phyloP scores from a whole-genome alignment of 1,140 invertebrate genomes.

The Eciton burchellii region DNA sequence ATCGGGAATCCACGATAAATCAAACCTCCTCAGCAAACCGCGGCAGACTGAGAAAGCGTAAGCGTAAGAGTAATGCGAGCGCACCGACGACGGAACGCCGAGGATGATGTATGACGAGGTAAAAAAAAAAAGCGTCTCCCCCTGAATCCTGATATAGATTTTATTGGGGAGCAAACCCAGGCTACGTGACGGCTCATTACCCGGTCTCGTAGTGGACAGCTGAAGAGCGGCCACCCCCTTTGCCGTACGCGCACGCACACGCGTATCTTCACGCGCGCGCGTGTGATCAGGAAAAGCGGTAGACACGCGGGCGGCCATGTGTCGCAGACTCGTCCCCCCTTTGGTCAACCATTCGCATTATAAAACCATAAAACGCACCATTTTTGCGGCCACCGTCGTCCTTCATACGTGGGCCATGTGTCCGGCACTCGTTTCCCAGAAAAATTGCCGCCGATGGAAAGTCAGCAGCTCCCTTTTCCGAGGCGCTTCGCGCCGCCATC shows the following conservation, averaged over 20 bases:
- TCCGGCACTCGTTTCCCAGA: slow-evolving; percentile 69
- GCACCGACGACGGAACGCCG: slow-evolving; percentile 45
- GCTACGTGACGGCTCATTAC: slow-evolving; percentile 82
- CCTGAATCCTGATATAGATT: slow-evolving; percentile 77
- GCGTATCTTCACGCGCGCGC: slow-evolving; percentile 34
- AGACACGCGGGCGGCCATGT: slow-evolving; percentile 72
- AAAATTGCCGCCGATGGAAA: slow-evolving; percentile 65
- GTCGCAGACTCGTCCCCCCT: slow-evolving; percentile 72
- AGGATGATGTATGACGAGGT: slow-evolving; percentile 75
- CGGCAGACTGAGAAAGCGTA: slow-evolving; percentile 56
- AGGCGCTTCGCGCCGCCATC: slow-evolving; percentile 51
- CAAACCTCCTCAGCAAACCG: slow-evolving; percentile 38
- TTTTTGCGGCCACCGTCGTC: slow-evolving; percentile 64
- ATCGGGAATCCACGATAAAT: slow-evolving; percentile 46
- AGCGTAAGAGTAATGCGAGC: slow-evolving; percentile 21
- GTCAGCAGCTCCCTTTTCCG: slow-evolving; percentile 44
- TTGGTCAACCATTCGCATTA: slow-evolving; percentile 81
- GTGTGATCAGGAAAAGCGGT: slow-evolving; percentile 56
- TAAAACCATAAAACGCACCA: slow-evolving; percentile 82
- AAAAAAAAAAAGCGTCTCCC: slow-evolving; percentile 56
- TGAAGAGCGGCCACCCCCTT: slow-evolving; percentile 67
- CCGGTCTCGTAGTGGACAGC: slow-evolving; percentile 76
- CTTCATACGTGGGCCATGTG: slow-evolving; percentile 67
- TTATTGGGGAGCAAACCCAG: slow-evolving; percentile 75
- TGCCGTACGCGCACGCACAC: slow-evolving; percentile 32